Conservation (phyloP, 2,888 invertebrate genomes). For the Fragum fragum region DNA sequence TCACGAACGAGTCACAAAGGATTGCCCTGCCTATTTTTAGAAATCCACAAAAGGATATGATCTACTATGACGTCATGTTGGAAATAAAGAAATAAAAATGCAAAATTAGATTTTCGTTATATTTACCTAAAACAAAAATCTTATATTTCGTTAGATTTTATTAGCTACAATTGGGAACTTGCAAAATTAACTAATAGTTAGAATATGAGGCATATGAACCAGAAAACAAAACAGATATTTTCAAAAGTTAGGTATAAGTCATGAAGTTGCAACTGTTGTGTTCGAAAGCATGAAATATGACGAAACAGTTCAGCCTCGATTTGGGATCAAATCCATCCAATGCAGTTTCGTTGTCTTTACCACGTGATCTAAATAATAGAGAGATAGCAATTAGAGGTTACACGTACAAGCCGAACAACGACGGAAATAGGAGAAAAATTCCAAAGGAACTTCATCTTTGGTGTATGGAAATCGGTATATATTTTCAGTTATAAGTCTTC, state of each 20-base stretch:
- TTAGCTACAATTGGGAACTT: too few species aligned
- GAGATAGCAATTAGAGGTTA: slow-evolving; percentile 70
- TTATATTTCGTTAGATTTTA: too few species aligned
- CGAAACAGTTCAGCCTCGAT: slow-evolving; percentile 62
- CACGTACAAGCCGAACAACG: slow-evolving; percentile 55
- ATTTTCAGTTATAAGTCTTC: neutral
- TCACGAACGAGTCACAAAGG: slow-evolving; percentile 18
- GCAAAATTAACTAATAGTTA: neutral
- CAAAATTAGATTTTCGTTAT: too few species aligned
- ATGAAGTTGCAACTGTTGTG: neutral
- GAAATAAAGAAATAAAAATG: slow-evolving; percentile 7
- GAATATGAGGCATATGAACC: too few species aligned
- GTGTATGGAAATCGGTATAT: neutral
- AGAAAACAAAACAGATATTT: too few species aligned
- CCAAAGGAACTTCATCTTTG: neutral
- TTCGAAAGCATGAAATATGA: slow-evolving; percentile 30
- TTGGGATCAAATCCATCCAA: slow-evolving; percentile 55
- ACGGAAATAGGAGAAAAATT: slow-evolving; percentile 18
- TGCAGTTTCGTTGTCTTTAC: slow-evolving; percentile 25
- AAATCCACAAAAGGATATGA: slow-evolving; percentile 54
- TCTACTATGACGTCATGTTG: slow-evolving; percentile 38
- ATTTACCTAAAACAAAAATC: too few species aligned
- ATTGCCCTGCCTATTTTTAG: slow-evolving; percentile 53
- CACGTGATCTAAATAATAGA: slow-evolving; percentile 76
- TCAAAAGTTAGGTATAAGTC: too few species aligned